Evolutionary conservation across 1,140 invertebrate species (phyloP), one percentile per base, ranked within the genome.

Genomic region (Bombyx mandarina): DNA sequence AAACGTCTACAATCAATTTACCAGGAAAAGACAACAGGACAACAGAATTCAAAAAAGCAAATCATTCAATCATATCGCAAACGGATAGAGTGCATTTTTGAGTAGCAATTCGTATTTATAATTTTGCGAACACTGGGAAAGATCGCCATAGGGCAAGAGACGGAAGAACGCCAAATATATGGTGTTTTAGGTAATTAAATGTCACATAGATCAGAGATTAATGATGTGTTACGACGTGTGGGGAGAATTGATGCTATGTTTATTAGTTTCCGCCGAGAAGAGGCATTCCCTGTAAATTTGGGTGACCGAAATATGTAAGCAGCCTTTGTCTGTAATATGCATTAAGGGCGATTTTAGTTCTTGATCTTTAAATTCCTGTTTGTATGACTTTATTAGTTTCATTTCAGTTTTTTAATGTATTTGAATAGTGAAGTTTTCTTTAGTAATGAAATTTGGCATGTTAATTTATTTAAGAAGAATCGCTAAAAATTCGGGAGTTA

Each of bases 161-260:
- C 73, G 82, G 81, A 86, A 84, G 82, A 82, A 84, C 76, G 71
- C 70, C 69, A 73, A 84, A 86, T 86, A 82, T 86, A 86, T 82
- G 79, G 82, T 84, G 82, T 82, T 84, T 82, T 86, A 84, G 81
- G 82, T 86, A 86, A 86, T 86, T 84, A 84, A 86, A 86, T 84
- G 81, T 84, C 82, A 80, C 81, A 84, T 86, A 82, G 65, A 86
- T 86, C 79, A 80, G 73, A 82, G 78, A 86, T 86, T 86, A 86
- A 86, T 86, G 81, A 84, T 80, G 77, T 84, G 81, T 84, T 81
- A 81, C 79, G 80, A 75, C 56, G 59, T 71, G 62, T 53, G 43
- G 9, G 35, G 42, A 35, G 26, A 35, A 35, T 35, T 35, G 26
- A 35, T 35, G 26, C 26, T 35, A 35, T 35, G 26, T 35, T 35